Evolutionary conservation across 64 coral and sea anemone genomes (phyloP), one percentile per base, ranked within the genome.

Genomic region (Cladopsammia gracilis): DNA sequence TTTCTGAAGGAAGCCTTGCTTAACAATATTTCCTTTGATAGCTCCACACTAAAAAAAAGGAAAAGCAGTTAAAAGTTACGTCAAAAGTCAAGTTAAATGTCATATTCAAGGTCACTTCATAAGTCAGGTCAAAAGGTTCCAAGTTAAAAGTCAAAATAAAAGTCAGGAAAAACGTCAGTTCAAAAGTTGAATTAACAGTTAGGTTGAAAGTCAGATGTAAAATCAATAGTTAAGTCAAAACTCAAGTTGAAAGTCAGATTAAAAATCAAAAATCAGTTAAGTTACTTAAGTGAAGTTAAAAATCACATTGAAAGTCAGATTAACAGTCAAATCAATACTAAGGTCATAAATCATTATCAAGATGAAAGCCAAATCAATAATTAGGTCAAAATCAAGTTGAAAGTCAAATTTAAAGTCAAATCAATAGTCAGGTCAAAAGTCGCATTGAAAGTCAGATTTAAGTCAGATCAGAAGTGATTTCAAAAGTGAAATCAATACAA

Each of bases 1-100:
- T 73, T 99, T 99, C 64, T 95, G 92, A 45, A 99, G 91, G 75
- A 99, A 99, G 26, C 98, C 98, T 92, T 99, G 94, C 78, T 96
- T 99, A 15, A 99, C 48, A 43, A 96, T 74, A 52, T 85, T 93
- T 45, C 98, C 98, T 86, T 91, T 93, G 49, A 99, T 96, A 19
- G 89, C 88, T 56, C 88, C 78, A 78, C 87, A 78, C 98, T 99
- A 48, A 4, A 73, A 83, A n/a, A 49, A 68, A 72, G 46, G 42
- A 48, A 13, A 11, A 75, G 58, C 13, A 12, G 16, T 67, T 16
- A 67, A 67, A 67, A 24, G 18, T n/a, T 14, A 67, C 0, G 22
- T 19, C 9, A 67, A 19, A 67, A 25, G 6, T 56, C 7, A 56
- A 56, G 6, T 25, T 69, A 8, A 24, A 64, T 13, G 61, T 64